Conservation (phyloP, 2,113 vertebrate genomes). For the Scalopus aquaticus region DNA sequence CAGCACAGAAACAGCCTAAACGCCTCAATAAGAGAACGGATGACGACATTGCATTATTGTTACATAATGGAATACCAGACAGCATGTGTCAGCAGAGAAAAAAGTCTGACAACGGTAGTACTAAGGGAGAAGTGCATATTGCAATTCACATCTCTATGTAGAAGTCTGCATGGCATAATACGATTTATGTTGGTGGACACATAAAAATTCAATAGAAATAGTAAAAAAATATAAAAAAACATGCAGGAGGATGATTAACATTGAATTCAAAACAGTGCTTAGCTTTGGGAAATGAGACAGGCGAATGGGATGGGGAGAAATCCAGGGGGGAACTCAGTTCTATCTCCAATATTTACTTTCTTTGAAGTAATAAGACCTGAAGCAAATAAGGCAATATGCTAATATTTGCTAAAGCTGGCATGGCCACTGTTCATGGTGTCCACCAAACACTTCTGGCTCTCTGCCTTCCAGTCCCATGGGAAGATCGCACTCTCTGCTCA, state of each 20-base stretch:
- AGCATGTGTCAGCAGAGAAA: slow-evolving; percentile 18
- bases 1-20: neutral
- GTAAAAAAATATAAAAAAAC: slow-evolving; percentile 10
- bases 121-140: neutral
- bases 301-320: neutral
- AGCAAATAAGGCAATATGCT: slow-evolving; percentile 35
- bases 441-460: neutral
- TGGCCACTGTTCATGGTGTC: neutral
- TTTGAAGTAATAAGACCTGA: slow-evolving; percentile 46
- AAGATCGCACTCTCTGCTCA: neutral
- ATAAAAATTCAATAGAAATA: neutral
- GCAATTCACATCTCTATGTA: neutral
- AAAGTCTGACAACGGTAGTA: neutral
- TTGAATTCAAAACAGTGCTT: slow-evolving; percentile 3
- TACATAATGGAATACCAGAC: neutral
- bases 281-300: neutral
- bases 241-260: neutral
- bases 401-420: slow-evolving; percentile 41
- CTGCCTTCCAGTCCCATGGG: neutral
- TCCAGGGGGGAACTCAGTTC: neutral
- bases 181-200: neutral
- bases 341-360: slow-evolving; percentile 40
- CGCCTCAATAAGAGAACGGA: neutral
- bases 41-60: neutral
- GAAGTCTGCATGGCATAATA: neutral